These are phyloP conservation scores for Anodontia alba DNA, from an alignment of 2,888 invertebrate genomes.

Conservation along the genomic window DNA sequence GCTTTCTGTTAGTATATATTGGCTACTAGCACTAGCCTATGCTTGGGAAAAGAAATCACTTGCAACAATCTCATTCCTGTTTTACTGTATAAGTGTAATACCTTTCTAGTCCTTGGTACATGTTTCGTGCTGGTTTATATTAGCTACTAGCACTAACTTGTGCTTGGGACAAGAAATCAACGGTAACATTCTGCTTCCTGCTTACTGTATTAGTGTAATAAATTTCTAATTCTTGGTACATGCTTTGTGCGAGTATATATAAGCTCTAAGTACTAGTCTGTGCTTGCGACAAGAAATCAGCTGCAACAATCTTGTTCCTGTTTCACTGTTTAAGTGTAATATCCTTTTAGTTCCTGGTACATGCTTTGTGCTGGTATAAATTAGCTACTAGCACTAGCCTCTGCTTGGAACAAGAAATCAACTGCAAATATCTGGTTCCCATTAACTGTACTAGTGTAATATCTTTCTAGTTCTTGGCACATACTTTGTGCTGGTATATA, in stretches of 20 bases:
- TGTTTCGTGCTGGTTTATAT: constrained; percentile 7
- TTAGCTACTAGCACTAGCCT: background rate
- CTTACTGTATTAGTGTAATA: too few species aligned
- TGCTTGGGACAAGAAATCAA: background rate
- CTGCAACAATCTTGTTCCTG: too few species aligned
- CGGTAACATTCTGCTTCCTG: too few species aligned
- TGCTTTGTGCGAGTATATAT: constrained; percentile 19
- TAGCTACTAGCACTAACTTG: background rate
- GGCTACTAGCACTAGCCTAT: constrained; percentile 30
- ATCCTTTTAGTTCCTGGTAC: constrained; percentile 22
- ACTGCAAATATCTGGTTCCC: too few species aligned
- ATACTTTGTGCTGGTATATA: too few species aligned
- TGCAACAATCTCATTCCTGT: too few species aligned
- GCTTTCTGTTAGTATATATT: background rate
- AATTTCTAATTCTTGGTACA: constrained; percentile 23
- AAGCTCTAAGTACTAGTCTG: background rate
- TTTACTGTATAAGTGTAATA: background rate
- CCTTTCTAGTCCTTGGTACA: background rate
- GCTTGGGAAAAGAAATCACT: constrained; percentile 10
- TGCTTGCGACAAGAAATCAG: background rate
- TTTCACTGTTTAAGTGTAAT: too few species aligned
- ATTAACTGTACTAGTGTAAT: too few species aligned
- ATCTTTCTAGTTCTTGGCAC: too few species aligned
- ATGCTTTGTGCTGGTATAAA: constrained; percentile 5
- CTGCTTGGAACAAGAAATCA: background rate